Conservation (phyloP, 1,140 invertebrate species). For the Tenebrio molitor region DNA sequence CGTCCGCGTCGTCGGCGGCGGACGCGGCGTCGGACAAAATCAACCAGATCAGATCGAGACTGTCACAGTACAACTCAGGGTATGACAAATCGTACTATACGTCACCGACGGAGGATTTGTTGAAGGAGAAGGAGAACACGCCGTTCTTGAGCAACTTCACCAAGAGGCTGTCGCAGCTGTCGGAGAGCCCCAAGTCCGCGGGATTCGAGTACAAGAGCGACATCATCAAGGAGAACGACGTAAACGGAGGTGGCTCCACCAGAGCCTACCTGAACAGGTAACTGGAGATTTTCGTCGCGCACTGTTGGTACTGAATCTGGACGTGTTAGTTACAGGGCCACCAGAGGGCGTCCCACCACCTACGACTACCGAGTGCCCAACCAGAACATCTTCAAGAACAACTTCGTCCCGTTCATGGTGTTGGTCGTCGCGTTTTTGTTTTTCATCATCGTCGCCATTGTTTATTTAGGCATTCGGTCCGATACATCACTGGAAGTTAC, state of each 20-base stretch:
- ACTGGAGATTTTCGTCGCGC: conserved; percentile 18
- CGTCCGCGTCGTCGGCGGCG: conserved; percentile 53
- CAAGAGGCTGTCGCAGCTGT: conserved; percentile 71
- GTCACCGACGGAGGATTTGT: conserved; percentile 37
- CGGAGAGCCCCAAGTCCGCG: conserved; percentile 48
- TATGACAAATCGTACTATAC: conserved; percentile 51
- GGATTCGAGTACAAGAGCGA: conserved; percentile 60
- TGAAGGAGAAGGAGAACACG: conserved; percentile 68
- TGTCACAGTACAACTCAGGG: conserved; percentile 58
- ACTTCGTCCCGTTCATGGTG: conserved; percentile 75
- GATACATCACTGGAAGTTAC: conserved; percentile 55
- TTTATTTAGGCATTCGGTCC: conserved; percentile 74
- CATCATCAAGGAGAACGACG: conserved; percentile 63
- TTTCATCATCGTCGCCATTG: conserved; percentile 75
- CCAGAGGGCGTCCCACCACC: conserved; percentile 65
- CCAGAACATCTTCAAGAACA: conserved; percentile 71
- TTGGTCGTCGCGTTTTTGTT: conserved; percentile 74
- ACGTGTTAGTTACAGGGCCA: conserved; percentile 52
- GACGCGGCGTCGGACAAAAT: conserved; percentile 68
- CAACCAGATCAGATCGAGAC: conserved; percentile 69
- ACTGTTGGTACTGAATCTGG: conserved; percentile 30
- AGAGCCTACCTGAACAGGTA: conserved; percentile 48
- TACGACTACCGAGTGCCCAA: conserved; percentile 68
- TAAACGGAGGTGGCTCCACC: conserved; percentile 57
- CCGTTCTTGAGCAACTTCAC: conserved; percentile 79